Conservation (phyloP, 2,113 vertebrate genomes). For the Tamias sibiricus region DNA sequence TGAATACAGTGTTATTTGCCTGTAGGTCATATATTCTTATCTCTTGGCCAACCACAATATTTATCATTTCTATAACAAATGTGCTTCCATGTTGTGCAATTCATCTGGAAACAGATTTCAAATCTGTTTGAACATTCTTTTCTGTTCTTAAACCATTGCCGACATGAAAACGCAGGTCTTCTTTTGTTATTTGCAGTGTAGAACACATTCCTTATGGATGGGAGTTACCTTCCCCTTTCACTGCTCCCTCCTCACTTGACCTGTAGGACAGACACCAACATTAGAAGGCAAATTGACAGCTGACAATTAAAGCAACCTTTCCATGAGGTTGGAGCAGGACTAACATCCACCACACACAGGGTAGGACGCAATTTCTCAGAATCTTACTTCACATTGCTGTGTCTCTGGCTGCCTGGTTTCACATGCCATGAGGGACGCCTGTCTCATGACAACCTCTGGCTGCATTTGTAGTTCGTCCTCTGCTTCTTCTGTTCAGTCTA, state of each 20-base stretch:
- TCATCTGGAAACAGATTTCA: not conserved
- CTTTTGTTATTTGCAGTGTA: not conserved
- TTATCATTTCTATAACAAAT: not conserved
- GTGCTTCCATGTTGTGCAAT: not conserved
- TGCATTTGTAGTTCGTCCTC: not conserved
- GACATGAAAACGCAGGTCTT: not conserved
- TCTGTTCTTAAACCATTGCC: not conserved
- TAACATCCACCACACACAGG: not conserved
- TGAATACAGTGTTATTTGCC: not conserved
- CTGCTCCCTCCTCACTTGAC: not conserved
- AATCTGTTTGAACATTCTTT: not conserved
- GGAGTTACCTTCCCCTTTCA: not conserved
- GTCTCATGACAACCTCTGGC: not conserved
- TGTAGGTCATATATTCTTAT: not conserved
- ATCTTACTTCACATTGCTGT: not conserved
- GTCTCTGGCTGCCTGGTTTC: not conserved
- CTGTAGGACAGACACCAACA: not conserved
- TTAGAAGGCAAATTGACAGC: not conserved
- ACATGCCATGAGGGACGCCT: not conserved
- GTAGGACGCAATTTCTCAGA: not conserved
- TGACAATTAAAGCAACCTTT: not conserved
- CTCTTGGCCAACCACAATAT: not conserved
- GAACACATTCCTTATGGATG: not conserved
- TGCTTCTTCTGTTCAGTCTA: not conserved
- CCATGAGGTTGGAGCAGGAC: not conserved